Evolutionary conservation across 1,140 invertebrate genomes (phyloP).

Genomic region (Lethrus apterus): DNA sequence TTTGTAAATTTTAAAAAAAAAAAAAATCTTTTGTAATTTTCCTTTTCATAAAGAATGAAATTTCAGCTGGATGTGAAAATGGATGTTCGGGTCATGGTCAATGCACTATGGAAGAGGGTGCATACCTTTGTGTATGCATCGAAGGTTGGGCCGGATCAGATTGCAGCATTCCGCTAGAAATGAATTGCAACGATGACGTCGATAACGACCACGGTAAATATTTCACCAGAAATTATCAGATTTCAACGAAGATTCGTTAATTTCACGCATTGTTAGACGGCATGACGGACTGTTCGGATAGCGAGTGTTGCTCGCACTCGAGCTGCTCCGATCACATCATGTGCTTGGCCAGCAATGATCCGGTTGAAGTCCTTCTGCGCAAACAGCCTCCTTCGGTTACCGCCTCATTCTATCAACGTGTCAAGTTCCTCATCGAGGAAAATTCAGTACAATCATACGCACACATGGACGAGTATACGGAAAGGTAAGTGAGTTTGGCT

Average conservation of each 20-base stretch:
- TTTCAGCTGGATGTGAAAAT: conserved; percentile 87
- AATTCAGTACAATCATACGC: conserved; percentile 97
- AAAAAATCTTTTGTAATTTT: too few relatives aligned
- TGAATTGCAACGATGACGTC: conserved; percentile 85
- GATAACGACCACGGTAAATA: conserved; percentile 93
- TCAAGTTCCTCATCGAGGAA: conserved; percentile 97
- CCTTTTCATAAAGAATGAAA: too few relatives aligned
- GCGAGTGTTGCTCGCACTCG: conserved; percentile 82
- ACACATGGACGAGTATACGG: conserved; percentile 92
- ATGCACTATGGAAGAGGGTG: conserved; percentile 76
- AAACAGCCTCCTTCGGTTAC: conserved; percentile 95
- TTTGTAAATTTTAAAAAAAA: too few relatives aligned
- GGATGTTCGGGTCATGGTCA: conserved; percentile 86
- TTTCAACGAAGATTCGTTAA: not conserved
- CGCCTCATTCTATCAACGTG: conserved; percentile 94
- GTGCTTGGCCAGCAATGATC: conserved; percentile 91
- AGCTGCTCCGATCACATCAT: conserved; percentile 84
- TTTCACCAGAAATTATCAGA: not conserved
- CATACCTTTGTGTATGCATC: conserved; percentile 86
- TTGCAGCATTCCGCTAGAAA: conserved; percentile 85
- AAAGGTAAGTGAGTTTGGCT: conserved; percentile 78
- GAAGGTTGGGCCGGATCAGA: conserved; percentile 86
- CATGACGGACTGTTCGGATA: conserved; percentile 95
- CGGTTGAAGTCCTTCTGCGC: conserved; percentile 86
- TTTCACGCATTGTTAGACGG: conserved; percentile 70